phyloP scores from a whole-genome alignment of 2,888 invertebrate genomes.

The Acleris literana region DNA sequence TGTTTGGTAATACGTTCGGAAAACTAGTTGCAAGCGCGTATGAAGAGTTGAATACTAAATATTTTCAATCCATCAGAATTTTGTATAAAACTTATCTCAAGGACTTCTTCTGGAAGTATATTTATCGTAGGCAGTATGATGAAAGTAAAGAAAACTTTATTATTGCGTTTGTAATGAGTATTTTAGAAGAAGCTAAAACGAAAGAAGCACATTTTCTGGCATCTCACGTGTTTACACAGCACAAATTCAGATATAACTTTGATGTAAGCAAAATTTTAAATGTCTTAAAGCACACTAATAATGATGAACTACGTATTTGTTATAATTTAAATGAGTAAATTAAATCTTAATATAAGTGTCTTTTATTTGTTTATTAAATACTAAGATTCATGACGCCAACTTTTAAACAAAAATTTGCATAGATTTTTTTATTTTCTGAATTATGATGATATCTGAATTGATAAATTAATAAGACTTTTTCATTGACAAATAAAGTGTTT shows the following conservation, averaged over 20 bases:
- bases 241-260: slow-evolving; percentile 9
- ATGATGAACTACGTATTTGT: slow-evolving; percentile 7
- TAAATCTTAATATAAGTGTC: too few relatives aligned
- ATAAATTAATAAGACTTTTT: too few relatives aligned
- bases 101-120: neutral
- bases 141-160: slow-evolving; percentile 22
- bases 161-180: slow-evolving; percentile 18
- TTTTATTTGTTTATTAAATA: too few relatives aligned
- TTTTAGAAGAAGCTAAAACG: slow-evolving; percentile 11
- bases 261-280: slow-evolving; percentile 6
- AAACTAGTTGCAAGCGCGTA: slow-evolving; percentile 13
- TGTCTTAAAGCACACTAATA: slow-evolving; percentile 3
- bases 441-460: too few relatives aligned
- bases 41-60: slow-evolving; percentile 8
- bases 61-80: slow-evolving; percentile 16
- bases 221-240: slow-evolving; percentile 8
- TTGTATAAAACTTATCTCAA: slow-evolving; percentile 9
- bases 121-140: slow-evolving; percentile 16
- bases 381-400: too few relatives aligned
- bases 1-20: slow-evolving; percentile 23
- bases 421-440: too few relatives aligned
- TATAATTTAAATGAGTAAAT: too few relatives aligned
- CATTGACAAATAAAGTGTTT: too few relatives aligned
- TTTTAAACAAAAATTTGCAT: too few relatives aligned
- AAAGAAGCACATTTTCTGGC: slow-evolving; percentile 18